Conservation (phyloP, 2,888 invertebrate species). For the Thereva nobilitata region DNA sequence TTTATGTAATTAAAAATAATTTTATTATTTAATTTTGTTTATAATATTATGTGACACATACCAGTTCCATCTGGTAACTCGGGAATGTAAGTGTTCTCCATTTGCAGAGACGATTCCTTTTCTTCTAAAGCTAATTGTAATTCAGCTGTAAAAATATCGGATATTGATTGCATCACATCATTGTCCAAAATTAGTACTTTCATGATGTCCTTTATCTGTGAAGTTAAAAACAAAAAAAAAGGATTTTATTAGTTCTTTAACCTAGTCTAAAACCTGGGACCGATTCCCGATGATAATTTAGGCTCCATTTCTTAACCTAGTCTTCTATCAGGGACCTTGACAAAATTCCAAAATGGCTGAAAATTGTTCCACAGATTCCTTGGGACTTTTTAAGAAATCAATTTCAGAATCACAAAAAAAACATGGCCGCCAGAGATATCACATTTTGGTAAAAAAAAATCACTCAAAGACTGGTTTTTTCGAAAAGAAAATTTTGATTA, state of each 20-base stretch:
- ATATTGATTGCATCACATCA: slow-evolving; percentile 60
- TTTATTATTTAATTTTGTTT: slow-evolving; percentile 11
- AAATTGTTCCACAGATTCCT: too few relatives aligned
- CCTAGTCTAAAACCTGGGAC: too few relatives aligned
- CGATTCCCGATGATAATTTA: too few relatives aligned
- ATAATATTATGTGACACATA: slow-evolving; percentile 48
- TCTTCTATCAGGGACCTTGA: too few relatives aligned
- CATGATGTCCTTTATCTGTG: slow-evolving; percentile 46
- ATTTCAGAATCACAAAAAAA: too few relatives aligned
- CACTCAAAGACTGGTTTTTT: too few relatives aligned
- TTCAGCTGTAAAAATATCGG: slow-evolving; percentile 66
- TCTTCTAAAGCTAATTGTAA: slow-evolving; percentile 66
- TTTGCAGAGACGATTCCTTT: slow-evolving; percentile 69
- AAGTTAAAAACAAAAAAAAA: slow-evolving; percentile 23
- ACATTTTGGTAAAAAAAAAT: too few relatives aligned
- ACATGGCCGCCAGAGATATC: too few relatives aligned
- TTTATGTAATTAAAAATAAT: background rate
- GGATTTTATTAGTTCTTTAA: background rate
- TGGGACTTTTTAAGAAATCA: too few relatives aligned
- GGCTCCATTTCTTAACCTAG: too few relatives aligned
- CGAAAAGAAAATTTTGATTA: too few relatives aligned
- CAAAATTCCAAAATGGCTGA: too few relatives aligned
- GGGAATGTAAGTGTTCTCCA: slow-evolving; percentile 78
- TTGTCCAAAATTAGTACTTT: slow-evolving; percentile 51
- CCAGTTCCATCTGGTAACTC: slow-evolving; percentile 73